Conservation (phyloP, 2,888 invertebrate species). For the Zootermopsis nevadensis region DNA sequence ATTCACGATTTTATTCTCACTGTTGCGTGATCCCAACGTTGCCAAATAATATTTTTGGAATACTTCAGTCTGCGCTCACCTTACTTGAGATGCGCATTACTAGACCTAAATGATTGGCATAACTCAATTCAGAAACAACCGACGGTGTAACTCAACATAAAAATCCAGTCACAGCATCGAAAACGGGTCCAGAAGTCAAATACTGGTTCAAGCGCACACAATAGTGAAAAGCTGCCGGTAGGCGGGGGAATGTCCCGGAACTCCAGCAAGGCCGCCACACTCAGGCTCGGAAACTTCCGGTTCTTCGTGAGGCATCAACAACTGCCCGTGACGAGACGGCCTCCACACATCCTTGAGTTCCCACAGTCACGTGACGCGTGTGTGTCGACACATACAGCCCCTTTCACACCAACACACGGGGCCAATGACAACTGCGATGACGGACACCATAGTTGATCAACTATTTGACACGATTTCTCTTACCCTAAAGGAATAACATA, state of each 20-base stretch:
- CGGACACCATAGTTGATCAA: too few species aligned
- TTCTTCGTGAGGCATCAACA: slow-evolving; percentile 20
- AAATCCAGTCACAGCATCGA: too few species aligned
- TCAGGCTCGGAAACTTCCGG: slow-evolving; percentile 48
- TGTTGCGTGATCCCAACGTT: too few species aligned
- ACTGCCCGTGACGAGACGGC: slow-evolving; percentile 44
- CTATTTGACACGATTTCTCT: too few species aligned
- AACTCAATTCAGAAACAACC: too few species aligned
- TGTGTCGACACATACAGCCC: neutral
- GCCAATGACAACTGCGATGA: neutral
- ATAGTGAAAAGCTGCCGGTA: neutral
- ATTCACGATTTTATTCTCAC: too few species aligned
- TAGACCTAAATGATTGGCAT: too few species aligned
- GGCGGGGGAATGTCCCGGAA: slow-evolving; percentile 37
- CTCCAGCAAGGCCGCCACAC: slow-evolving; percentile 33
- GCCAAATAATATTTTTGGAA: too few species aligned
- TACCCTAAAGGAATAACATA: too few species aligned
- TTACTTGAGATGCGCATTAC: too few species aligned
- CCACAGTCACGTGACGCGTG: slow-evolving; percentile 38
- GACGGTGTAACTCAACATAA: too few species aligned
- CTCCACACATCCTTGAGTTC: slow-evolving; percentile 52
- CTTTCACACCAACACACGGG: neutral
- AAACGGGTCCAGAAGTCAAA: neutral
- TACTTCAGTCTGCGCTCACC: too few species aligned
- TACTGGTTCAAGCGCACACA: neutral